Percentiles rank a stretch among this genome's conserved stretches.
phyloP scores from a whole-genome alignment of 2,888 invertebrate species.

The Lithophane leautieri region DNA sequence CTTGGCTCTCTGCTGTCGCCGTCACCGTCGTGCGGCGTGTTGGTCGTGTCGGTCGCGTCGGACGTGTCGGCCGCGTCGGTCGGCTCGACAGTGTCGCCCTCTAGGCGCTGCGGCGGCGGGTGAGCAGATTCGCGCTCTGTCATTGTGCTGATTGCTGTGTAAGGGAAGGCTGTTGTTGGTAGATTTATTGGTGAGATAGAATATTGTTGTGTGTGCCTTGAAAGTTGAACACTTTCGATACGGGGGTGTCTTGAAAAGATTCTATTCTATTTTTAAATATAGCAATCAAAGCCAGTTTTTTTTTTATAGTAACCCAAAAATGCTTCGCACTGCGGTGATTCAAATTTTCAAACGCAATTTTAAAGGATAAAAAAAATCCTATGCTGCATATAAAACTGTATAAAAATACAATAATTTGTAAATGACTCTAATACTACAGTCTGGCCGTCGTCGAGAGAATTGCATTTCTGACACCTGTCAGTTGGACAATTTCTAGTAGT shows the following conservation, averaged over 20 bases:
- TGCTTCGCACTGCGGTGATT: neutral
- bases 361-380: neutral
- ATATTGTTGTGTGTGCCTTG: neutral
- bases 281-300: neutral
- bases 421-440: neutral
- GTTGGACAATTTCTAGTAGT: too few relatives aligned
- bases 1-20: conserved; percentile 50
- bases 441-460: too few relatives aligned
- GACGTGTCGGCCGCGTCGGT: conserved; percentile 58
- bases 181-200: conserved; percentile 5
- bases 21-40: conserved; percentile 23
- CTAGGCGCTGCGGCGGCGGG: conserved; percentile 87
- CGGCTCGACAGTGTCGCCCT: conserved; percentile 62
- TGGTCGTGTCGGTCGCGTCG: conserved; percentile 37
- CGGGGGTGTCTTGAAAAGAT: neutral
- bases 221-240: neutral
- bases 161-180: conserved; percentile 1
- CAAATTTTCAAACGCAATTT: neutral
- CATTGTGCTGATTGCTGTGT: conserved; percentile 95
- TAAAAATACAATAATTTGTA: neutral
- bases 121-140: conserved; percentile 98
- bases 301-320: neutral
- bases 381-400: neutral
- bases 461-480: too few relatives aligned
- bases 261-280: neutral